Conservation (phyloP, 2,797 vertebrate genomes). For the Manis javanica region DNA sequence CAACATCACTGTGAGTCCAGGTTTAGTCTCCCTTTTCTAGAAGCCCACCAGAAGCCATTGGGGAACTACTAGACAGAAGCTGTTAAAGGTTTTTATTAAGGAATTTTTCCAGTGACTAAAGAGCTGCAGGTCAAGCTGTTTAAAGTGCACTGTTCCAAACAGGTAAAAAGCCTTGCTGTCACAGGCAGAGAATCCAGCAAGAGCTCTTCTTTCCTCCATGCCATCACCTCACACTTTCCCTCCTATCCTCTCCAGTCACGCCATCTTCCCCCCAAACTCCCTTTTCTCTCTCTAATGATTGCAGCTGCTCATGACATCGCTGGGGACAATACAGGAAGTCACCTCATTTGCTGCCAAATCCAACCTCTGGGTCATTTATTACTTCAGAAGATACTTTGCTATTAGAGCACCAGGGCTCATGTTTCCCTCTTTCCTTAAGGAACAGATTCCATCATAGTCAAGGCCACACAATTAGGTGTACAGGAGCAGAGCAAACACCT, state of each 20-base stretch:
- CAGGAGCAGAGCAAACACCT: not conserved
- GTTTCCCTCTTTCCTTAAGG: conserved; percentile 40
- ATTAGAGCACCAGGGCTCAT: conserved; percentile 12
- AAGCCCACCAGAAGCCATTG: not conserved
- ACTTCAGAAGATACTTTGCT: conserved; percentile 43
- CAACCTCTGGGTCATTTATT: conserved; percentile 59
- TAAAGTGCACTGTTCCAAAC: not conserved
- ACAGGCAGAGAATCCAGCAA: not conserved
- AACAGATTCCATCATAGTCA: conserved; percentile 58
- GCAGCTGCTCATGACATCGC: not conserved
- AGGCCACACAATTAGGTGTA: conserved; percentile 26
- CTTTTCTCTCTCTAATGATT: not conserved
- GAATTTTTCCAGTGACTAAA: not conserved
- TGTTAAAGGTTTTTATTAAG: conserved; percentile 10
- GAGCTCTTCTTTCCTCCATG: not conserved
- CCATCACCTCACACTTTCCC: not conserved
- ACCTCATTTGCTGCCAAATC: conserved; percentile 34
- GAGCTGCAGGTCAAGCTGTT: not conserved
- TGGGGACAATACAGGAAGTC: conserved; percentile 30
- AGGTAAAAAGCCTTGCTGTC: not conserved
- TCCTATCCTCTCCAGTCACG: not conserved
- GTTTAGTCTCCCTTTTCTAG: not conserved
- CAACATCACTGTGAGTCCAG: not conserved
- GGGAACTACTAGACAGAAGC: not conserved
- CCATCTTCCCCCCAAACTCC: not conserved